phyloP scores from a whole-genome alignment of 2,888 invertebrate species.

The Tuta absoluta region DNA sequence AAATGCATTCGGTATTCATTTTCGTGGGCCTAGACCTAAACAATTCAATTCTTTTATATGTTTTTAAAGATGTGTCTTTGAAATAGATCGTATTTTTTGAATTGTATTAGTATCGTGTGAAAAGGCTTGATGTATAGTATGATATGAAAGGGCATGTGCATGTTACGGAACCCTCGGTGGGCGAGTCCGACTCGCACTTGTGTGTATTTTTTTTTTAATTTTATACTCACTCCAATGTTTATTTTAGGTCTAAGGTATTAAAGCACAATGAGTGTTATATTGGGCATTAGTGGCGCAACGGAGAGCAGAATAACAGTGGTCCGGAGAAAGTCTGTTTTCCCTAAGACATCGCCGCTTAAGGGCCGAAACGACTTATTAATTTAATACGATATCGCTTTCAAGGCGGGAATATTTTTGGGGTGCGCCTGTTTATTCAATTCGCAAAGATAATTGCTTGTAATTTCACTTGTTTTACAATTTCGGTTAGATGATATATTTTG shows the following conservation, averaged over 20 bases:
- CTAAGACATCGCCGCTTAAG: slow-evolving; percentile 49
- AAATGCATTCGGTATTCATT: too few species aligned
- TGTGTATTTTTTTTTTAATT: not conserved
- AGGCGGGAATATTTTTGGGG: slow-evolving; percentile 42
- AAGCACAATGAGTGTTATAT: slow-evolving; percentile 59
- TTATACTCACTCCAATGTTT: not conserved
- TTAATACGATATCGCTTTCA: slow-evolving; percentile 54
- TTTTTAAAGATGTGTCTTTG: too few species aligned
- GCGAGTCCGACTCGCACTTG: too few species aligned
- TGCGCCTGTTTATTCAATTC: slow-evolving; percentile 46
- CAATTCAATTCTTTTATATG: too few species aligned
- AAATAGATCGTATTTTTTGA: too few species aligned
- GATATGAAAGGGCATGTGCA: too few species aligned
- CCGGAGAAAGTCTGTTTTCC: slow-evolving; percentile 47
- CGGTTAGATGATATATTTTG: not conserved
- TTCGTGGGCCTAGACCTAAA: too few species aligned
- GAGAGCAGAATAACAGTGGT: slow-evolving; percentile 38
- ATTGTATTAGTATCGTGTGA: too few species aligned
- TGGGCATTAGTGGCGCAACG: slow-evolving; percentile 52
- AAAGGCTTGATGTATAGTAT: too few species aligned
- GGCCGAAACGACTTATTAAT: slow-evolving; percentile 58
- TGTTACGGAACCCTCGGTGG: too few species aligned
- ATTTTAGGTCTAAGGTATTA: slow-evolving; percentile 8
- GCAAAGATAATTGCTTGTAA: slow-evolving; percentile 44
- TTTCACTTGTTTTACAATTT: slow-evolving; percentile 43